Percentiles rank a stretch among this genome's conserved stretches.
These are phyloP conservation scores for Aspidiotus rigidus DNA, from an alignment of 2,888 invertebrate species.

Conservation along the genomic window DNA sequence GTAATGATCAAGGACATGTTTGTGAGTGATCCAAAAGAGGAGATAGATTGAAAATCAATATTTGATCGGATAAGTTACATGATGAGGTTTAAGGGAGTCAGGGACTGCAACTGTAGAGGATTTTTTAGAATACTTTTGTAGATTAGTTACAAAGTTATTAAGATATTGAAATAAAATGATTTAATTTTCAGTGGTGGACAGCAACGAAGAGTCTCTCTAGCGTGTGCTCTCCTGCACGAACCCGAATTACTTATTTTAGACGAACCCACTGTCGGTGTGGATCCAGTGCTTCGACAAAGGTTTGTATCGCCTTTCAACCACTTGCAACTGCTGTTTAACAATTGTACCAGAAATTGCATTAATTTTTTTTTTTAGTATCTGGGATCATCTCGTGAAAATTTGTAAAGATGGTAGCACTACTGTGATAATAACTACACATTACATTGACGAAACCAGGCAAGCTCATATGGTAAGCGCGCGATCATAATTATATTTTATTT, in stretches of 20 bases:
- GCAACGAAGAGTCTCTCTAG: slow-evolving; percentile 76
- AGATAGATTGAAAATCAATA: no score
- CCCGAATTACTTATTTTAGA: slow-evolving; percentile 84
- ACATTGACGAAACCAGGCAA: slow-evolving; percentile 77
- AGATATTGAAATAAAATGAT: no score
- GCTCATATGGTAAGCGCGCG: slow-evolving; percentile 59
- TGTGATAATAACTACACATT: slow-evolving; percentile 78
- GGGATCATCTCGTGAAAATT: slow-evolving; percentile 73
- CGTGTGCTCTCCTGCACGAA: slow-evolving; percentile 76
- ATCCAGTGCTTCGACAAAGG: slow-evolving; percentile 75
- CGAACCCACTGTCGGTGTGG: slow-evolving; percentile 89
- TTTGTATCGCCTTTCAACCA: slow-evolving; percentile 40
- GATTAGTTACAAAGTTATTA: no score
- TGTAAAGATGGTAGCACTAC: slow-evolving; percentile 65
- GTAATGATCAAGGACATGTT: no score
- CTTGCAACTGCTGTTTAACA: neutral
- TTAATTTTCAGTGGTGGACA: slow-evolving; percentile 69
- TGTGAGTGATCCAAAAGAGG: no score
- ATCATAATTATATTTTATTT: neutral
- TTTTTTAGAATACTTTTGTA: no score
- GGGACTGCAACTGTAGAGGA: no score
- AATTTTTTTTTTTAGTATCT: slow-evolving; percentile 53
- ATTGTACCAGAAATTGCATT: neutral
- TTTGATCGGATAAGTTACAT: no score
- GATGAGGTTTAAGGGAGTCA: no score